Percentiles rank a stretch among this genome's conserved stretches.
Conservation (phyloP, 2,797 vertebrate genomes). For the Cynodonichthys magdalenae region DNA sequence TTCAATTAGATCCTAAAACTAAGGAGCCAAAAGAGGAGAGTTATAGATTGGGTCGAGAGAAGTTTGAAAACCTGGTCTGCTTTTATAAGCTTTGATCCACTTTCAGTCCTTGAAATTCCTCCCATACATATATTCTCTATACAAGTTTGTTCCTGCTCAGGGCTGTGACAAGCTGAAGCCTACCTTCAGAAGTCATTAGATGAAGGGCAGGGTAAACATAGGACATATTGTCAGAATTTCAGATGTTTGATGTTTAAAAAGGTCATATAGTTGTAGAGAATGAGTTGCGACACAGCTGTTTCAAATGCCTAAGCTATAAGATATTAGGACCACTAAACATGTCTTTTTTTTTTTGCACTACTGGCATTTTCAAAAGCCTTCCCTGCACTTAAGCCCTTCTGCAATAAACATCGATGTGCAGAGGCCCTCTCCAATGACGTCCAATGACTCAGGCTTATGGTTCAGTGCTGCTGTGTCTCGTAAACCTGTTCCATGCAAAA, state of each 20-base stretch:
- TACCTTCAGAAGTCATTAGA: no score
- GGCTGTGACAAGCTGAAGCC: no score
- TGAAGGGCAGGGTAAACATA: no score
- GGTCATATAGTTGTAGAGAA: conserved; percentile 7
- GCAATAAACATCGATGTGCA: conserved; percentile 71
- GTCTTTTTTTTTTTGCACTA: conserved; percentile 67
- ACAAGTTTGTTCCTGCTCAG: no score
- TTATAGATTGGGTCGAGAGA: conserved; percentile 40
- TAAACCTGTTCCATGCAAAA: conserved; percentile 64
- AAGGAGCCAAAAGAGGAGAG: conserved; percentile 53
- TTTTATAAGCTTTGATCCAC: conserved; percentile 68
- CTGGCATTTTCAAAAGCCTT: conserved; percentile 64
- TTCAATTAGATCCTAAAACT: conserved; percentile 70
- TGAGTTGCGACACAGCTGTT: conserved; percentile 58
- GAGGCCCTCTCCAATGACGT: conserved; percentile 52
- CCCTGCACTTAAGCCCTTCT: conserved; percentile 64
- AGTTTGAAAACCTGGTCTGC: conserved; percentile 61
- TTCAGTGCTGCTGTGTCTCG: conserved; percentile 55
- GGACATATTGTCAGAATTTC: no score
- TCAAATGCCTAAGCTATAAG: conserved; percentile 59
- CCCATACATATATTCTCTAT: no score
- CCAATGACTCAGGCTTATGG: conserved; percentile 65
- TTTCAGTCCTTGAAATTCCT: conserved; percentile 59
- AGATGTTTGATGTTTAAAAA: conserved; percentile 45
- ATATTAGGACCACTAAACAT: conserved; percentile 60